Percentiles rank a stretch among this genome's conserved stretches.
Evolutionary conservation across 1,140 invertebrate genomes (phyloP).

Genomic region (Lordiphosa mommai): DNA sequence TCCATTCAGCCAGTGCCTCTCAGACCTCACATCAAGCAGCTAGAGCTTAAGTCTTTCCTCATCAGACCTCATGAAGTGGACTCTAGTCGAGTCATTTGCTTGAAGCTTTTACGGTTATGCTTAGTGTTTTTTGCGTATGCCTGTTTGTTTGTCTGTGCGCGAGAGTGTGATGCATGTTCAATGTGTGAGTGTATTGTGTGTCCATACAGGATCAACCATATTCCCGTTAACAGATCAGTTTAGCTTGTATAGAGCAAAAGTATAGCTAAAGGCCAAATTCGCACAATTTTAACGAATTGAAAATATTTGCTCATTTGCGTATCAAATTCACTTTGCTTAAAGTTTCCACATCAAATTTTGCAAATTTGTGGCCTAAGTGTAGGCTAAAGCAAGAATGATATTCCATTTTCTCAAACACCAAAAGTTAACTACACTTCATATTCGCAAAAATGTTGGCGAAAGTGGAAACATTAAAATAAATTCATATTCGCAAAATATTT

Average conservation of each 20-base stretch:
- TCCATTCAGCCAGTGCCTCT: constrained; percentile 12
- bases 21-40: constrained; percentile 7
- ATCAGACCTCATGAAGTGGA: background rate
- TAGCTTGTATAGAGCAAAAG: background rate
- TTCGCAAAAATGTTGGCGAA: too few species aligned
- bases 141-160: constrained; percentile 12
- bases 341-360: too few species aligned
- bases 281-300: too few species aligned
- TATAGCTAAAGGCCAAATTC: too few species aligned
- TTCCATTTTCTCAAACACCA: too few species aligned
- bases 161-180: constrained; percentile 5
- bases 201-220: background rate
- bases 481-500: too few species aligned
- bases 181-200: constrained; percentile 12
- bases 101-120: constrained; percentile 27
- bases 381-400: too few species aligned
- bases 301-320: too few species aligned
- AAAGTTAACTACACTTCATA: too few species aligned
- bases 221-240: background rate
- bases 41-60: constrained; percentile 11
- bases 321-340: too few species aligned
- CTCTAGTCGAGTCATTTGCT: constrained; percentile 4
- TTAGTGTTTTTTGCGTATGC: constrained; percentile 16
- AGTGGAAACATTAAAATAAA: too few species aligned
- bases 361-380: too few species aligned